Base-by-base conservation (phyloP, 2,888 invertebrate genomes). In the Drosophila monieri region DNA sequence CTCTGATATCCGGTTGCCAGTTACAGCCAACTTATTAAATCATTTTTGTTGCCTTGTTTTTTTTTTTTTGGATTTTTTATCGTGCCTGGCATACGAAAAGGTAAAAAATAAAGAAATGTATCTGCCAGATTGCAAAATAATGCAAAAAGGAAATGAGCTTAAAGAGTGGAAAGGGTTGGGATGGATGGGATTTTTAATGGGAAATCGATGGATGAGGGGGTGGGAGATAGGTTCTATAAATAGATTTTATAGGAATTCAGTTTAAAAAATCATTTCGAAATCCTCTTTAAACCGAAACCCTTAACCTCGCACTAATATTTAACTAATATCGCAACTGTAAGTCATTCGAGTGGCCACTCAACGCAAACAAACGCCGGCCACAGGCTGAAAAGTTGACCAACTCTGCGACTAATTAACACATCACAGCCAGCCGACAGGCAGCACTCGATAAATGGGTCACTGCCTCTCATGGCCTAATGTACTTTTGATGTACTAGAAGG, bases 371-470 rank as follows among this genome's bases (percentile, higher is more conserved):
- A 43, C 48, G n/a, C 6, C 44, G 15, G 54, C 49, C 8, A 43
- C 14, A 51, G 27, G 55, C 58, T 55, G 74, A 56, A 56, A 76
- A 76, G 57, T 79, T 66, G 68, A 61, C 79, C 68, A 69, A 76
- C 61, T 76, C 65, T 35, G 57, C 65, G 86, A 78, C 83, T 80
- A 80, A 80, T 86, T 80, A 80, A 80, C 80, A 80, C 80, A 76
- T 80, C 65, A 70, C 46, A 47, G 69, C 41, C 65, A 57, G 35
- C 18, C n/a, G 35, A 55, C 65, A 44, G 67, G 32, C 51, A 39
- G 49, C 51, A 65, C 66, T 64, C 55, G 44, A 55, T 72, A 71
- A 52, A 80, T 85, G 21, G 81, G 80, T 76, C 81, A 76, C 59
- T 37, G 35, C 14, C 37, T 46, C 46, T 9, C 57, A 37, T 18